Evolutionary conservation across 2,888 invertebrate genomes (phyloP), one percentile per base, ranked within the genome.

Genomic region (Idaea straminata): DNA sequence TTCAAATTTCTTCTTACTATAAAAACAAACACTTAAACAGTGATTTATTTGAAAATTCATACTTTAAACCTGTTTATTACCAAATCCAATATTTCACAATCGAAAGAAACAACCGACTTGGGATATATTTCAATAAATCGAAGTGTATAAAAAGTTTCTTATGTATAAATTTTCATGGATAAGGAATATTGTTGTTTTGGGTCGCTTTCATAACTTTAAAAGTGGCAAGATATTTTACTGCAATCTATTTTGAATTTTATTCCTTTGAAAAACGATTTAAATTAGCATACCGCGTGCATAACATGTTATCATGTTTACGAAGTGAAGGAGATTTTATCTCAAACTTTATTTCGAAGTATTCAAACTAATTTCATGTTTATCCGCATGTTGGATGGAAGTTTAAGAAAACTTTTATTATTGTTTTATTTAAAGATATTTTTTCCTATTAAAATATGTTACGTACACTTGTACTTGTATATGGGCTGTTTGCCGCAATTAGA

Each of bases 141-240:
- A 68, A 69, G 60, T 36, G 65, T 69, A 72, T 70, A 72, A 72
- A 73, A 72, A 72, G 67, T 72, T 72, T 68, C 0, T 35, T 61
- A 66, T 25, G 25, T 70, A 73, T 69, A 73, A 68, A 69, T 70
- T 59, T 70, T 64, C 59, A 58, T 66, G 58, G 64, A 64, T 62
- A 62, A 47, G 34, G 64, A 64, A 63, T 70, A 72, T 72, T 73
- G 69, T 73, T 73, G 70, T 72, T 72, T 69, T 66, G 67, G 65
- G 69, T 68, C 64, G 69, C 67, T 70, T 72, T 69, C 64, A 61
- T 62, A 72, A 71, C 66, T 72, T 72, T 61, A 59, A 63, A 66
- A 70, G 70, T 70, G 69, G 68, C 69, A 72, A 73, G 72, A 70
- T 67, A 67, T 69, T 66, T 64, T 61, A 64, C 68, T 63, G 61